Conservation (phyloP, 2,113 vertebrate genomes). For the Hystrix cristata region DNA sequence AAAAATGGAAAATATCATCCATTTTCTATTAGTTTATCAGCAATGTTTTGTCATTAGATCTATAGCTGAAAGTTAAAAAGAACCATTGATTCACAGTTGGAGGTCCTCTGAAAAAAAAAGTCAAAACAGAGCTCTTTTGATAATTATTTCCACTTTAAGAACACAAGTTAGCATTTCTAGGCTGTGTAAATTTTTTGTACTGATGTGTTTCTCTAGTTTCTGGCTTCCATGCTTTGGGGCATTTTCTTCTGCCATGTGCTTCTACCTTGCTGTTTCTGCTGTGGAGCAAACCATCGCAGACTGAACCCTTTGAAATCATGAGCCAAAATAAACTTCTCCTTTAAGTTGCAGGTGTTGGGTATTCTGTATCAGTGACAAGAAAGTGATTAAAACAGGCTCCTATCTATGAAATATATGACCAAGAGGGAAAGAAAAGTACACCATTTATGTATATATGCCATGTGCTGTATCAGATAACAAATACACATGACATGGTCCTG, state of each 20-base stretch:
- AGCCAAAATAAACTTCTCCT: not conserved
- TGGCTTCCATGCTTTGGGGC: not conserved
- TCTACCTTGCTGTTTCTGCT: not conserved
- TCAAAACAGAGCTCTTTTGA: conserved; percentile 36
- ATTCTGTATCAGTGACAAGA: not conserved
- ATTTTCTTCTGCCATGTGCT: not conserved
- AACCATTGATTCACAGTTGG: conserved; percentile 63
- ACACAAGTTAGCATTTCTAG: conserved; percentile 47
- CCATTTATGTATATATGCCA: not conserved
- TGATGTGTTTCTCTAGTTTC: not conserved
- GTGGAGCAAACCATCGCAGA: not conserved
- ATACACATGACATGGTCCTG: not conserved
- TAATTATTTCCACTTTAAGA: conserved; percentile 52
- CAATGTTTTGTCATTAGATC: conserved; percentile 61
- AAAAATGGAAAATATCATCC: conserved; percentile 52
- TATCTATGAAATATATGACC: not conserved
- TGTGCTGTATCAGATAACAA: not conserved
- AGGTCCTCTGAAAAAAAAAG: conserved; percentile 57
- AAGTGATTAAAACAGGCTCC: not conserved
- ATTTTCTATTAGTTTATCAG: conserved; percentile 67
- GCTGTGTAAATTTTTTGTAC: conserved; percentile 20
- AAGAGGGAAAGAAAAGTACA: not conserved
- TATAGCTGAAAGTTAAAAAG: conserved; percentile 58
- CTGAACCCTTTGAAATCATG: not conserved
- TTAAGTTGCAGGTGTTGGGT: not conserved